A percentile compares a stretch with the other conserved stretches of the same genome.
phyloP scores from a whole-genome alignment of 2,797 vertebrate genomes.

The Bufotes viridis region DNA sequence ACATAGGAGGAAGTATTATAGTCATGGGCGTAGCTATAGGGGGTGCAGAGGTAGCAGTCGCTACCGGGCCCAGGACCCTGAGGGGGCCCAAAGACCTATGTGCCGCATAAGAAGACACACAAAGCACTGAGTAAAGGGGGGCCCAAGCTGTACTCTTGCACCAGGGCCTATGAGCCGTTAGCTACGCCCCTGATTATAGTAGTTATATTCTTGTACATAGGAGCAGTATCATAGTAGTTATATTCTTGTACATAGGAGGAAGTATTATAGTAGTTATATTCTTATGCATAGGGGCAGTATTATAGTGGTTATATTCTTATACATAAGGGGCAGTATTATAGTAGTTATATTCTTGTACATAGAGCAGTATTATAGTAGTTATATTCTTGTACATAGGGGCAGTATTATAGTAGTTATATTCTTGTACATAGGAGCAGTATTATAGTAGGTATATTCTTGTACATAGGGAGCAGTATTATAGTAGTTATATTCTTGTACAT shows the following conservation, averaged over 20 bases:
- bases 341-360: conserved; percentile 12
- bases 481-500: neutral
- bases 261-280: conserved; percentile 21
- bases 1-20: too few species aligned
- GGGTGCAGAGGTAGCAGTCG: too few species aligned
- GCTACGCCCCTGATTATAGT: too few species aligned
- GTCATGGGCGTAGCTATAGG: too few species aligned
- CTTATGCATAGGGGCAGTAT: neutral
- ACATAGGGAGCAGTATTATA: neutral
- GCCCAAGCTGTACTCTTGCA: too few species aligned
- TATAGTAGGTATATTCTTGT: conserved; percentile 11
- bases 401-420: conserved; percentile 19
- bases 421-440: conserved; percentile 15
- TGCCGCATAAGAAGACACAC: too few species aligned
- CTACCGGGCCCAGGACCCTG: too few species aligned
- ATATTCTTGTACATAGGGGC: neutral
- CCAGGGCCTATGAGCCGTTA: too few species aligned
- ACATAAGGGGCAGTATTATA: conserved; percentile 5
- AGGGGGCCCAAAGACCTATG: too few species aligned
- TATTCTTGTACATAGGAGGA: neutral
- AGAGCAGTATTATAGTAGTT: conserved; percentile 18
- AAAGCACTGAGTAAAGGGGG: too few species aligned
- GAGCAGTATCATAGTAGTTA: too few species aligned
- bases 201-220: too few species aligned
- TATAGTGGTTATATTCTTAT: conserved; percentile 15